Percentiles rank a stretch among this genome's conserved stretches.
phyloP scores from a whole-genome alignment of 2,113 vertebrate genomes.

The Perccottus glenii region DNA sequence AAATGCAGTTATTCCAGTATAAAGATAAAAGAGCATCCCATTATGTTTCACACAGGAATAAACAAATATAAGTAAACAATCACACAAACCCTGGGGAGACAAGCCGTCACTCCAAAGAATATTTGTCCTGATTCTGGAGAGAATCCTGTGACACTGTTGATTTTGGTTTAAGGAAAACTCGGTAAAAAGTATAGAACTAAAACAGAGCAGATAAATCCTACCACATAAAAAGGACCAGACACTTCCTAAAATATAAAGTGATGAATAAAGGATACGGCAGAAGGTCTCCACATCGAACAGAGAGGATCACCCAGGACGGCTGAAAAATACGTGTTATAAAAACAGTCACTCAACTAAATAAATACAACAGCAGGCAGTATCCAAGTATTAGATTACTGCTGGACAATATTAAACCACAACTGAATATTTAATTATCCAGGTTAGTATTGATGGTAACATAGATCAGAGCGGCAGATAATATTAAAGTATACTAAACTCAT shows the following conservation, averaged over 20 bases:
- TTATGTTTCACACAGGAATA: neutral
- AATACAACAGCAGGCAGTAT: no score
- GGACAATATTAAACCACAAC: no score
- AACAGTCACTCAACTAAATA: neutral
- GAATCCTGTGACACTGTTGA: conserved; percentile 91
- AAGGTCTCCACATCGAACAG: conserved; percentile 93
- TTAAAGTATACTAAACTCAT: no score
- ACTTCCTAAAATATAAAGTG: no score
- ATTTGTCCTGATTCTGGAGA: conserved; percentile 95
- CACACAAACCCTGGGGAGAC: conserved; percentile 88
- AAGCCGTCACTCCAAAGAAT: conserved; percentile 94
- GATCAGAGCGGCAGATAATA: no score
- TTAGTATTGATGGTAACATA: no score
- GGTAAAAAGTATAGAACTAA: neutral
- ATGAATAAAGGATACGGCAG: conserved; percentile 92
- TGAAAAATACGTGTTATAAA: conserved; percentile 66
- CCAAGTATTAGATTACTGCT: no score
- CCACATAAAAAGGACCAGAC: no score
- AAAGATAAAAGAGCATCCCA: neutral
- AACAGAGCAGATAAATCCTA: neutral
- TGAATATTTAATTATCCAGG: no score
- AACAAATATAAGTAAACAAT: neutral
- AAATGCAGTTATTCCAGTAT: no score
- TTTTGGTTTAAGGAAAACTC: conserved; percentile 76
- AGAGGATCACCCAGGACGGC: conserved; percentile 96